A percentile compares a stretch with the other conserved stretches of the same genome.
Evolutionary conservation across 1,140 invertebrate species (phyloP).

Genomic region (Drosophila oshimai): DNA sequence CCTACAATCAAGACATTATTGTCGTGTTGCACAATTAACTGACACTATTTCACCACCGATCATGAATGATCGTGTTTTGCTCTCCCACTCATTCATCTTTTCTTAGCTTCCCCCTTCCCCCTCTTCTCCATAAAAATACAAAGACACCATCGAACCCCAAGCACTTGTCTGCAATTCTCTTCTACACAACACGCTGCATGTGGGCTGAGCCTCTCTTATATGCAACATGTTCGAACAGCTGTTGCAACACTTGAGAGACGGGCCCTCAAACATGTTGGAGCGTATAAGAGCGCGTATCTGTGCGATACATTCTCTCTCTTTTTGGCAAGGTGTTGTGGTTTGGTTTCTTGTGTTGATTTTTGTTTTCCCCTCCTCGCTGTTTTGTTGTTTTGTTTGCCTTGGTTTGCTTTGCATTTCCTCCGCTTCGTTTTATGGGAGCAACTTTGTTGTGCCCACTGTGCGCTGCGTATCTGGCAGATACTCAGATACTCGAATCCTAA

Average conservation of each 20-base stretch:
- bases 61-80: constrained; percentile 29
- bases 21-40: not conserved
- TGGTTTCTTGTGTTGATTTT: constrained; percentile 5
- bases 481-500: constrained; percentile 18
- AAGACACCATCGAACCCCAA: too few species aligned
- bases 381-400: constrained; percentile 10
- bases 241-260: constrained; percentile 54
- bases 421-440: constrained; percentile 8
- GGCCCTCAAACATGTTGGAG: constrained; percentile 46
- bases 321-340: constrained; percentile 32
- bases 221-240: constrained; percentile 63
- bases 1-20: too few species aligned
- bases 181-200: constrained; percentile 49
- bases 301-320: not conserved
- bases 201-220: constrained; percentile 50
- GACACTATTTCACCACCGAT: constrained; percentile 20
- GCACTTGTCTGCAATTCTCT: constrained; percentile 10
- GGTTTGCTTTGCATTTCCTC: constrained; percentile 6
- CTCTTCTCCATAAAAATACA: not conserved
- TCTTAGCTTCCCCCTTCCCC: not conserved
- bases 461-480: constrained; percentile 24
- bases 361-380: not conserved
- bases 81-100: constrained; percentile 18
- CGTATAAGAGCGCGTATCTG: constrained; percentile 21
- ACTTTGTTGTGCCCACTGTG: constrained; percentile 34